A percentile compares a stretch with the other conserved stretches of the same genome.
Evolutionary conservation across 2,113 vertebrate genomes (phyloP).

Genomic region (Bubalus kerabau): DNA sequence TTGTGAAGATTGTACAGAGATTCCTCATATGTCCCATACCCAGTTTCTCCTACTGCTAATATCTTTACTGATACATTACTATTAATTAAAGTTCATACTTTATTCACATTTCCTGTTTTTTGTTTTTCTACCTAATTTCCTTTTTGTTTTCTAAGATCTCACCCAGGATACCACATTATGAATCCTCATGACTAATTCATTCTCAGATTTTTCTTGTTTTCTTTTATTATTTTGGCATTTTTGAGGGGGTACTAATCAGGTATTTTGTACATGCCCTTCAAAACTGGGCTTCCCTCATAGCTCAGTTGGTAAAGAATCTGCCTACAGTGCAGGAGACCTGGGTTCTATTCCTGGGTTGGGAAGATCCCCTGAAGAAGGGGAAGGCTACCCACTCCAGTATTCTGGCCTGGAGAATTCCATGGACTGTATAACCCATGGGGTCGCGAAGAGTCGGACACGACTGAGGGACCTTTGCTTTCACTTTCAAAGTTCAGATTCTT

Average conservation of each 20-base stretch:
- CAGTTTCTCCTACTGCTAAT: background rate
- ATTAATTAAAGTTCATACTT: background rate
- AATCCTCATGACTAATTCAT: background rate
- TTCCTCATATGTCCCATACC: background rate
- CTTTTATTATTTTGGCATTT: background rate
- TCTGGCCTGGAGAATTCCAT: background rate
- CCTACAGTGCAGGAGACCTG: no score
- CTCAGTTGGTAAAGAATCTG: no score
- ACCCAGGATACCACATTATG: background rate
- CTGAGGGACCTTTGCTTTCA: background rate
- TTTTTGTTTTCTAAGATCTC: background rate
- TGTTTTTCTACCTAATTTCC: background rate
- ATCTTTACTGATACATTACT: background rate
- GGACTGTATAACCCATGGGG: background rate
- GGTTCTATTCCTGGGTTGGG: background rate
- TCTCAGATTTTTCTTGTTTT: background rate
- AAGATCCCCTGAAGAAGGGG: background rate
- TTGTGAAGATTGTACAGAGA: background rate
- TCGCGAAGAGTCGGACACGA: rapidly evolving
- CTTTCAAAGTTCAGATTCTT: background rate
- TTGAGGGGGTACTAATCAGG: background rate
- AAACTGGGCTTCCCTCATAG: background rate
- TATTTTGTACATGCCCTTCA: background rate
- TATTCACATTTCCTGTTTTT: background rate
- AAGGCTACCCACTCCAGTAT: background rate